A percentile compares a stretch with the other conserved stretches of the same genome.
Conservation (phyloP, 23 tunicate species). For the Trididemnum clinides region DNA sequence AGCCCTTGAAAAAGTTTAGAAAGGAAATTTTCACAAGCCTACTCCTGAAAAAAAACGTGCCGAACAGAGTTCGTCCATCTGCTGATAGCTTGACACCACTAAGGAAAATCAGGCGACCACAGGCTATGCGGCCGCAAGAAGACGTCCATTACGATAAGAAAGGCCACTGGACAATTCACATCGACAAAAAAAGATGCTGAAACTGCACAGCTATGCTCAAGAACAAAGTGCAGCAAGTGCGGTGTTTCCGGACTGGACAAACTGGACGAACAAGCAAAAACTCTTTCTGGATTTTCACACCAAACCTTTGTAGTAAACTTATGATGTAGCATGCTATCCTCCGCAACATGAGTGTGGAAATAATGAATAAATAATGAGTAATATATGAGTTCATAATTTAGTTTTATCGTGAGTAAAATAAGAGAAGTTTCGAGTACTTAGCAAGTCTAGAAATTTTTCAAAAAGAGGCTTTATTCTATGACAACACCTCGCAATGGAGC, state of each 20-base stretch:
- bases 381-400: not conserved
- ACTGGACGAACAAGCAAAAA: not conserved
- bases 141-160: not conserved
- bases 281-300: conserved; percentile 26
- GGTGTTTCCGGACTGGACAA: not conserved
- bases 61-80: conserved; percentile 16
- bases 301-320: not conserved
- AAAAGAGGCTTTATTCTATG: not conserved
- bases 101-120: conserved; percentile 12
- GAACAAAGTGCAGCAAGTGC: conserved; percentile 31
- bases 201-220: conserved; percentile 12
- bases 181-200: conserved; percentile 12
- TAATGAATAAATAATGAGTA: not conserved
- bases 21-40: conserved; percentile 7
- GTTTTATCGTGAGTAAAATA: not conserved
- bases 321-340: not conserved
- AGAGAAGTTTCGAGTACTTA: not conserved
- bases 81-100: not conserved
- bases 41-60: not conserved
- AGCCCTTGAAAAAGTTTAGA: conserved; percentile 18
- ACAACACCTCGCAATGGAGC: not conserved
- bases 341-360: not conserved
- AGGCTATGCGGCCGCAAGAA: conserved; percentile 10
- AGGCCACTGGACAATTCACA: conserved; percentile 26
- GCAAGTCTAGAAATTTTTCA: not conserved